These are phyloP conservation scores for human DNA, from an alignment of 2,113 vertebrate genomes.

Conservation along the genomic window DNA sequence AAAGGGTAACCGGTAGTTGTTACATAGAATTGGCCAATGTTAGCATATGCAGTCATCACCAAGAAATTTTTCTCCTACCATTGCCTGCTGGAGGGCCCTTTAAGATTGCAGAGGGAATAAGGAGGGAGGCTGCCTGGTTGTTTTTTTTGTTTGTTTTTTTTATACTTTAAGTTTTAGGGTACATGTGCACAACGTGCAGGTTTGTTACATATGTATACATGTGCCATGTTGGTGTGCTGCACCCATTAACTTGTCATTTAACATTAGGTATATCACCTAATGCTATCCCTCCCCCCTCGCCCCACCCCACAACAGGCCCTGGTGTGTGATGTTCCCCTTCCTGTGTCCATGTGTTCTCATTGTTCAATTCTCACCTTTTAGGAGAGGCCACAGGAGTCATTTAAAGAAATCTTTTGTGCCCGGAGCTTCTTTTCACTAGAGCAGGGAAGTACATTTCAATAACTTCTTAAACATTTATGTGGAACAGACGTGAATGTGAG, in stretches of 20 bases:
- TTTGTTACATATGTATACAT: too few relatives aligned
- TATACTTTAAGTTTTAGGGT: too few relatives aligned
- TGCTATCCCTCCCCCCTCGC: too few relatives aligned
- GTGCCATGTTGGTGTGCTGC: too few relatives aligned
- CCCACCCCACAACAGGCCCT: too few relatives aligned
- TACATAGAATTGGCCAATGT: fast-evolving
- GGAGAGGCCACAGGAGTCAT: neutral
- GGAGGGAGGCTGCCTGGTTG: neutral
- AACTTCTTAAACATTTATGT: neutral
- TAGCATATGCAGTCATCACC: neutral
- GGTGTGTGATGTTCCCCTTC: too few relatives aligned
- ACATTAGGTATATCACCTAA: too few relatives aligned
- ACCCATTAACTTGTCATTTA: too few relatives aligned
- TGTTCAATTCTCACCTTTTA: neutral
- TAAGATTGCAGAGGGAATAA: neutral
- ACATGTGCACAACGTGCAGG: too few relatives aligned
- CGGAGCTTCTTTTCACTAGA: neutral
- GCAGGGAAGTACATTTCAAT: neutral
- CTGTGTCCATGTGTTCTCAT: too few relatives aligned
- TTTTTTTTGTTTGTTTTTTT: too few relatives aligned
- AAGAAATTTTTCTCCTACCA: neutral
- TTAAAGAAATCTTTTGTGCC: neutral
- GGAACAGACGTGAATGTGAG: neutral
- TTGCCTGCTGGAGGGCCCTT: neutral
- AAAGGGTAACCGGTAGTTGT: neutral